Evolutionary conservation across 2,888 invertebrate genomes (phyloP).

Genomic region (Gryllus longicercus): DNA sequence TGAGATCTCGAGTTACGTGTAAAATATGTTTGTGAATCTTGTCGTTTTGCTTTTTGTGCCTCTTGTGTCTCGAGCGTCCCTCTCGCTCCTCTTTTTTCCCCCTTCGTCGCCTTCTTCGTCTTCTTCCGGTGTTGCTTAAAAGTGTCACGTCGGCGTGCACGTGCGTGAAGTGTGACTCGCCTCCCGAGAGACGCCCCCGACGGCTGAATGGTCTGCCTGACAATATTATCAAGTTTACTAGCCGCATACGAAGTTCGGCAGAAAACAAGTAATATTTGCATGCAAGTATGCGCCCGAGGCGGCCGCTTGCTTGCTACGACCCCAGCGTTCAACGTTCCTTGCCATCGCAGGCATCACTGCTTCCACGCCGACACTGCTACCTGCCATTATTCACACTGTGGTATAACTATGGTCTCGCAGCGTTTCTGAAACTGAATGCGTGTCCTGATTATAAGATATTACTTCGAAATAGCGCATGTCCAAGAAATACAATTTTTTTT

Average conservation of each 20-base stretch:
- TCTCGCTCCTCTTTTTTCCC: not conserved
- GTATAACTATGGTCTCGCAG: no score
- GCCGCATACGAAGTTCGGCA: not conserved
- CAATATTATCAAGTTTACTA: slow-evolving; percentile 11
- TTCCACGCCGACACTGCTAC: no score
- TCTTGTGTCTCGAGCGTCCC: not conserved
- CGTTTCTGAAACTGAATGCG: no score
- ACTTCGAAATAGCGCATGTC: no score
- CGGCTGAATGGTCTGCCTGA: not conserved
- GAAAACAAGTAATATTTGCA: slow-evolving; percentile 10
- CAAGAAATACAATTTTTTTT: no score
- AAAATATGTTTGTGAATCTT: no score
- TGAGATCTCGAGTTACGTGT: no score
- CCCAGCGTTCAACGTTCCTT: not conserved
- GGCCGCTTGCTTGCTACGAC: no score
- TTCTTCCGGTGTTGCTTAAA: no score
- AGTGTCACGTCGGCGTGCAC: not conserved
- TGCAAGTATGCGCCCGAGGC: not conserved
- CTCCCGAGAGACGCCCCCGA: not conserved
- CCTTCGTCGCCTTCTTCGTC: not conserved
- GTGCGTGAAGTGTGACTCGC: not conserved
- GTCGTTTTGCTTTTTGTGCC: not conserved
- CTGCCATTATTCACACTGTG: no score
- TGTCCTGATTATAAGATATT: no score
- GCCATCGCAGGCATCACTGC: no score